Evolutionary conservation across 2,888 invertebrate genomes (phyloP).

Genomic region (Diaphora mendica): DNA sequence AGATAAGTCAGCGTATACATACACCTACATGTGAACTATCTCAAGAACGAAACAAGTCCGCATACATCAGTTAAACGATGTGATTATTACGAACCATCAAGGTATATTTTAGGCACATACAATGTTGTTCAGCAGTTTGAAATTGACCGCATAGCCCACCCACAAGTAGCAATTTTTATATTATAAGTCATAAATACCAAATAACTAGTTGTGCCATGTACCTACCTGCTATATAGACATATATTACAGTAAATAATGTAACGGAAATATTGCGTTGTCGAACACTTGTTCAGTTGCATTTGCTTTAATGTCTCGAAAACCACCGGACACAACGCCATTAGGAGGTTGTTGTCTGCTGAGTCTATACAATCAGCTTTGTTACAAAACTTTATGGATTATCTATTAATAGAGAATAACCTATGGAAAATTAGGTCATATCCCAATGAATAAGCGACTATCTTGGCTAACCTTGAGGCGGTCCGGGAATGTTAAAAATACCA

Average conservation of each 20-base stretch:
- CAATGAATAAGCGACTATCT: conserved; percentile 83
- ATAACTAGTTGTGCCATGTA: background rate
- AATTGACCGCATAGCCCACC: conserved; percentile 42
- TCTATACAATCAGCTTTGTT: conserved; percentile 28
- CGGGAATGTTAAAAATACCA: conserved; percentile 86
- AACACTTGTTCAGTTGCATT: conserved; percentile 23
- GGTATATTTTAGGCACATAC: conserved; percentile 20
- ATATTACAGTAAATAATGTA: conserved; percentile 2
- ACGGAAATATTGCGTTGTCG: conserved; percentile 14
- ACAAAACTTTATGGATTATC: conserved; percentile 43
- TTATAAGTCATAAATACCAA: conserved; percentile 38
- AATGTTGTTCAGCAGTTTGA: conserved; percentile 36
- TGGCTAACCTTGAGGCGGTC: conserved; percentile 84
- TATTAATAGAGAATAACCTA: conserved; percentile 66
- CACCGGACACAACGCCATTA: conserved; percentile 26
- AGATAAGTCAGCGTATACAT: background rate
- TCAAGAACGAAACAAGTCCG: conserved; percentile 39
- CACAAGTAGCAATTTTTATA: conserved; percentile 61
- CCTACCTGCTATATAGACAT: background rate
- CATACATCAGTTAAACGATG: conserved; percentile 34
- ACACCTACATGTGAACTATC: conserved; percentile 15
- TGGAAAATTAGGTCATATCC: conserved; percentile 84
- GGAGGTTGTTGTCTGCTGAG: conserved; percentile 20
- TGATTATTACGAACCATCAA: conserved; percentile 18
- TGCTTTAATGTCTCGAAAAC: conserved; percentile 25